These are phyloP conservation scores for Enteromius afrohamiltoni DNA, from an alignment of 2,797 vertebrate genomes.

Conservation along the genomic window DNA sequence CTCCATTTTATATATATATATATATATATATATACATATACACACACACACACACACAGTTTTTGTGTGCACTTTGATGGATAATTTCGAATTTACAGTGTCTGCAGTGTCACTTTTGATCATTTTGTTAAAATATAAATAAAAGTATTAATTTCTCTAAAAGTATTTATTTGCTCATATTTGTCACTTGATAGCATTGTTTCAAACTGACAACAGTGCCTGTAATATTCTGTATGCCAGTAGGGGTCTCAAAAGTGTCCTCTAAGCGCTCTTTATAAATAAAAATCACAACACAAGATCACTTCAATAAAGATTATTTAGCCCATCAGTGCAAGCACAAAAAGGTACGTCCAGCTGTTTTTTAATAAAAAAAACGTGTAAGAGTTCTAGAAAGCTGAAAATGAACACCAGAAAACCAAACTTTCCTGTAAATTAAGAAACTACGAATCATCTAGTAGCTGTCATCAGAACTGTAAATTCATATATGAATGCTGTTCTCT, in stretches of 20 bases:
- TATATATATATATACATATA: no score
- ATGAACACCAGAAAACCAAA: neutral
- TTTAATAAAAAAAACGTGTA: neutral
- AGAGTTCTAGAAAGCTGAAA: neutral
- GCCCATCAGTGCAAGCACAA: neutral
- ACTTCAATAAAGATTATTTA: neutral
- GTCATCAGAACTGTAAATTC: slow-evolving; percentile 45
- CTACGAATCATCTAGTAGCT: neutral
- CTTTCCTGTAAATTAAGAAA: neutral
- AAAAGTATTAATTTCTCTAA: no score
- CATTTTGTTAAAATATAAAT: neutral
- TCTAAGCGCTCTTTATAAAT: neutral
- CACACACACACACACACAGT: no score
- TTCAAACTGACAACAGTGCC: neutral
- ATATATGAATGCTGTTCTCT: slow-evolving; percentile 33
- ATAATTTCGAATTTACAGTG: neutral
- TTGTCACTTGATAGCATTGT: neutral
- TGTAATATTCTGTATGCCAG: slow-evolving; percentile 27
- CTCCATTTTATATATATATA: neutral
- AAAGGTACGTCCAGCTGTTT: neutral
- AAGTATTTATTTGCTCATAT: neutral
- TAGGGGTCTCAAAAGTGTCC: slow-evolving; percentile 42
- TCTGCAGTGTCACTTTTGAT: neutral
- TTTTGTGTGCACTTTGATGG: neutral
- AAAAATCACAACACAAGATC: neutral